phyloP scores from a whole-genome alignment of 2,888 invertebrate species.

The Sclerodermus sp. region DNA sequence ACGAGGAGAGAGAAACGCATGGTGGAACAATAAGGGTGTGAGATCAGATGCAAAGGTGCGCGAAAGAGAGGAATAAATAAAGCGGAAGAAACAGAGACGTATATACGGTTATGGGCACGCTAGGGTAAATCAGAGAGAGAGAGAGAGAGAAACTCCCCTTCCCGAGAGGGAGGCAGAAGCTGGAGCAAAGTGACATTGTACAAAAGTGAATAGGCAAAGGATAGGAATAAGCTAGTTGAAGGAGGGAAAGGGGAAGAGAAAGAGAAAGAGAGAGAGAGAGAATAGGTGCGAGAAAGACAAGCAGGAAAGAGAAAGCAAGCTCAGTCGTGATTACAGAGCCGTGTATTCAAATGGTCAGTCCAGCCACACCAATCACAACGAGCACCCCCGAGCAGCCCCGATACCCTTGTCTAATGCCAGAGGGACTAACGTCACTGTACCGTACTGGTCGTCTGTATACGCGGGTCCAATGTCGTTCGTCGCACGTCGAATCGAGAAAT shows the following conservation, averaged over 20 bases:
- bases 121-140: too few species aligned
- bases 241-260: constrained; percentile 9
- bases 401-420: constrained; percentile 47
- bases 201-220: constrained; percentile 12
- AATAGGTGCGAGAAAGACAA: not conserved
- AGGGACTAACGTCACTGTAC: constrained; percentile 36
- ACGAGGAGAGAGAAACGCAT: too few species aligned
- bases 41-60: too few species aligned
- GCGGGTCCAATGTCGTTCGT: constrained; percentile 20
- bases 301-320: constrained; percentile 19
- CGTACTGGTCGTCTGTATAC: constrained; percentile 12
- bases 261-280: constrained; percentile 19
- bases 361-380: constrained; percentile 54
- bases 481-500: constrained; percentile 44
- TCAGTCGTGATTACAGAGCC: constrained; percentile 54
- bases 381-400: constrained; percentile 39
- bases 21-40: too few species aligned
- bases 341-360: constrained; percentile 57
- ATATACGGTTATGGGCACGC: too few species aligned
- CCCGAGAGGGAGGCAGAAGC: constrained; percentile 1
- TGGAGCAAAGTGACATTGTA: constrained; percentile 9
- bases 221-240: not conserved
- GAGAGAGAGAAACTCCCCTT: too few species aligned
- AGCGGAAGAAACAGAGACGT: too few species aligned
- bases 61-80: too few species aligned